Base-by-base conservation (phyloP, 2,797 vertebrate genomes). In the Simalia tracyae region DNA sequence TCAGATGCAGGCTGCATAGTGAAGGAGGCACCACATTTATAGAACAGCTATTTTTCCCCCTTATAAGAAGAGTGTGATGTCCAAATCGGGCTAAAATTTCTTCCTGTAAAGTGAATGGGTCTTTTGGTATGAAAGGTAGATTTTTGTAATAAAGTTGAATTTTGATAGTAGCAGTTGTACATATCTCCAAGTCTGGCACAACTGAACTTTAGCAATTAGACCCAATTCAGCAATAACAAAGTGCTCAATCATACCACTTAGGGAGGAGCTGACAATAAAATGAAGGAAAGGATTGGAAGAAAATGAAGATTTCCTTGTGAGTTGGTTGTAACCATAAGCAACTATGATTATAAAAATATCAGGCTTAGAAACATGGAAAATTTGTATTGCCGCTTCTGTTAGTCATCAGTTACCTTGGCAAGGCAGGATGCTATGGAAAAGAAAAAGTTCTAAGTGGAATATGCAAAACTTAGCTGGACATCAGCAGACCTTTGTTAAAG, bases 271-370 rank as follows among this genome's bases (percentile, higher is more conserved):
- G 90, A 84, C 92, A 94, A 0, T 0, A 0, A 28, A 66, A 93
- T 93, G 95, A 95, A 93, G 95, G 93, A 64, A 93, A 95, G 90
- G 63, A 68, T 93, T 94, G 92, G 93, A 95, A 95, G 87, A 54
- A 93, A 95, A 86, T 95, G 60, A 50, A 90, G 60, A 93, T 94
- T 93, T 94, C 88, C 93, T 91, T 89, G 81, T 85, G 54, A 90
- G 8, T 90, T 93, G 36, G 10, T 91, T 94, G 59, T 1, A 88
- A 87, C 68, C 88, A 61, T 95, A 94, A 95, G 94, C 88, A 95
- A 92, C 50, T 60, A 84, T 92, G 92, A 92, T 92, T 94, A 93
- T 94, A 64, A 42, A 87, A 91, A 94, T 64, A 93, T 17, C 93
- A 94, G 89, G 92, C 92, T 66, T 91, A 95, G 92, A 94, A 95